phyloP scores from a whole-genome alignment of 2,113 vertebrate species.

The Anseranas semipalmata region DNA sequence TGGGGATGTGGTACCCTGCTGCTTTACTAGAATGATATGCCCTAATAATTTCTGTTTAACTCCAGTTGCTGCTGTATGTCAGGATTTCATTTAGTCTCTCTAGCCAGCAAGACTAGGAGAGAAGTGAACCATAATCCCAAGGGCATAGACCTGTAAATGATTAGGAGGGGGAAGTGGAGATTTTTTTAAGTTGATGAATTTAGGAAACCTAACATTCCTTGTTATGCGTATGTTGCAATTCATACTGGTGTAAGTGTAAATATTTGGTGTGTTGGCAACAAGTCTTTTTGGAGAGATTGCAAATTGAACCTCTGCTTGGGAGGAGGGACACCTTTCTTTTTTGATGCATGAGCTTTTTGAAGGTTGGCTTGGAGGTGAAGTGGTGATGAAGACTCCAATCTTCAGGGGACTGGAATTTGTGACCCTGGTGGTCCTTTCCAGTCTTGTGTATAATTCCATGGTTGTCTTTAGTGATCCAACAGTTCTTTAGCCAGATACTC shows the following conservation, averaged over 20 bases:
- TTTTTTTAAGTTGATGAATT: not conserved
- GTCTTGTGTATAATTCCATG: not conserved
- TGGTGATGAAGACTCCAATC: conserved; percentile 64
- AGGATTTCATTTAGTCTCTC: not conserved
- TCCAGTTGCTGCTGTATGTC: conserved; percentile 57
- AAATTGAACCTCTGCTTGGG: conserved; percentile 49
- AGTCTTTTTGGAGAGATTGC: conserved; percentile 25
- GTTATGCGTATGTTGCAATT: conserved; percentile 48
- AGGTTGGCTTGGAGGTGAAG: conserved; percentile 30
- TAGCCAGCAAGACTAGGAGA: not conserved
- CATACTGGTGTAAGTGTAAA: conserved; percentile 29
- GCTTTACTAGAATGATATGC: not conserved
- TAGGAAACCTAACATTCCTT: conserved; percentile 42
- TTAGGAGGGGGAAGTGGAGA: not conserved
- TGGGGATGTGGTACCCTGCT: not conserved
- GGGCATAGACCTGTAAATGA: not conserved
- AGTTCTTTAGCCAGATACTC: conserved; percentile 57
- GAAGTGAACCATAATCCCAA: conserved; percentile 5
- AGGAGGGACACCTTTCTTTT: conserved; percentile 36
- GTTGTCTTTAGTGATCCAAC: conserved; percentile 68
- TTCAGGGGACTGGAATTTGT: not conserved
- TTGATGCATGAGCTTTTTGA: not conserved
- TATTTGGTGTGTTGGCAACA: conserved; percentile 28
- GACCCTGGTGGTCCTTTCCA: conserved; percentile 52
- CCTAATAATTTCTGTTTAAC: not conserved